phyloP scores from a whole-genome alignment of 2,888 invertebrate genomes.

The Pediacus dermestoides region DNA sequence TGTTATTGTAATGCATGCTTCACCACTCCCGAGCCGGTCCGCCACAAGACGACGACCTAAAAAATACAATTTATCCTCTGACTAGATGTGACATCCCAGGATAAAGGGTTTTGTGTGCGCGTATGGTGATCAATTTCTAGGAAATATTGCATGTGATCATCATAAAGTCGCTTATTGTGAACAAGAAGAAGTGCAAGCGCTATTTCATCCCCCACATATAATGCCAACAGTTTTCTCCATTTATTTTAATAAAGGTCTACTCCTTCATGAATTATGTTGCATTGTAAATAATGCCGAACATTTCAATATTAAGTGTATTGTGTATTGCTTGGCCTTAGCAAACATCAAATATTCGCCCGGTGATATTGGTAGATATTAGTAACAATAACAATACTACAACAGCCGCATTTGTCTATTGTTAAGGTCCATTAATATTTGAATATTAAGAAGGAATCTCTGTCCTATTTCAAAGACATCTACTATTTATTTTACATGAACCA shows the following conservation, averaged over 20 bases:
- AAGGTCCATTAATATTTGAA: no score
- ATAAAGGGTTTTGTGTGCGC: constrained; percentile 21
- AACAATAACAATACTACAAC: no score
- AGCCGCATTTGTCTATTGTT: no score
- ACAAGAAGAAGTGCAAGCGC: constrained; percentile 17
- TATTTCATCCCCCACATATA: constrained; percentile 16
- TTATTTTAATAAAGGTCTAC: constrained; percentile 15
- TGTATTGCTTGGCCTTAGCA: no score
- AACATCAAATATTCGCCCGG: no score
- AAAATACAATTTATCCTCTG: constrained; percentile 22
- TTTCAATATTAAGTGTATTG: no score
- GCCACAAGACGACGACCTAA: constrained; percentile 10
- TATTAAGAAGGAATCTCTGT: no score
- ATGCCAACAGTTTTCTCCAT: constrained; percentile 10
- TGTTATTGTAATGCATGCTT: constrained; percentile 15
- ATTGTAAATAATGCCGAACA: no score
- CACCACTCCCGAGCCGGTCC: constrained; percentile 3
- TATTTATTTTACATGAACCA: no score
- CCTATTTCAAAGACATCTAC: no score
- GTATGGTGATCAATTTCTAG: constrained; percentile 22
- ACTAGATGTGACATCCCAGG: constrained; percentile 18
- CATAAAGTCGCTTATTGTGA: constrained; percentile 27
- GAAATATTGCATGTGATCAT: constrained; percentile 25
- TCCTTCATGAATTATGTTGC: constrained; percentile 12
- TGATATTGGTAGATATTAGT: no score